Evolutionary conservation across 2,888 invertebrate species (phyloP).

Genomic region (Athalia rosae): DNA sequence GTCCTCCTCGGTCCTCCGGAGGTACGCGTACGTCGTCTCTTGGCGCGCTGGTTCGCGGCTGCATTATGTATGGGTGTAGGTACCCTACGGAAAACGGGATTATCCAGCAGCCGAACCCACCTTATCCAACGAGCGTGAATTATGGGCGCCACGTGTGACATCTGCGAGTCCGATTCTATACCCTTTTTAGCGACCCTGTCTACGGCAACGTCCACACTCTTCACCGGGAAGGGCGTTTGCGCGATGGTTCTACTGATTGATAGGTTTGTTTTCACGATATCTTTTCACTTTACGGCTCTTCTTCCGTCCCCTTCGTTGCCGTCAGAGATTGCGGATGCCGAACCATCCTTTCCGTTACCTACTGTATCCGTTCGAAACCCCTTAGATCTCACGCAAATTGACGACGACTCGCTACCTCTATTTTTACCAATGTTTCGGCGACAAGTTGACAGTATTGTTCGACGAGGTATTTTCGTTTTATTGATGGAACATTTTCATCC

Average conservation of each 20-base stretch:
- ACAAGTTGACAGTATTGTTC: not conserved
- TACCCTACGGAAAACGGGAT: constrained; percentile 12
- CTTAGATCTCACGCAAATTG: constrained; percentile 27
- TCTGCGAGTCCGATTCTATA: constrained; percentile 42
- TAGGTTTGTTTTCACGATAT: constrained; percentile 44
- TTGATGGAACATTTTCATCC: not conserved
- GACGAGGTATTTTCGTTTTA: not conserved
- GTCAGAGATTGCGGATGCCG: not conserved
- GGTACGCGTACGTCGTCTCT: constrained; percentile 21
- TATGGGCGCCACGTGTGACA: constrained; percentile 47
- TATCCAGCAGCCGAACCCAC: constrained; percentile 26
- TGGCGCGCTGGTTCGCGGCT: constrained; percentile 25
- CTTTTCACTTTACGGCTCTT: constrained; percentile 15
- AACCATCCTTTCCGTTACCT: not conserved
- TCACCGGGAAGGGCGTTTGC: constrained; percentile 23
- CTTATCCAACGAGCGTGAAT: constrained; percentile 41
- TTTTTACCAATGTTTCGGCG: not conserved
- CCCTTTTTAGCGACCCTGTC: constrained; percentile 36
- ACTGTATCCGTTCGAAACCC: not conserved
- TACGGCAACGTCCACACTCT: constrained; percentile 23
- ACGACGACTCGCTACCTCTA: constrained; percentile 2
- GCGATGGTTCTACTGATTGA: constrained; percentile 41
- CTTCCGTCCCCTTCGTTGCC: not conserved
- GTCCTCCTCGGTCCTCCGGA: not conserved
- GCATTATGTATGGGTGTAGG: constrained; percentile 42